Conservation (phyloP, 2,113 vertebrate species). For the Sakesphorus luctuosus region DNA sequence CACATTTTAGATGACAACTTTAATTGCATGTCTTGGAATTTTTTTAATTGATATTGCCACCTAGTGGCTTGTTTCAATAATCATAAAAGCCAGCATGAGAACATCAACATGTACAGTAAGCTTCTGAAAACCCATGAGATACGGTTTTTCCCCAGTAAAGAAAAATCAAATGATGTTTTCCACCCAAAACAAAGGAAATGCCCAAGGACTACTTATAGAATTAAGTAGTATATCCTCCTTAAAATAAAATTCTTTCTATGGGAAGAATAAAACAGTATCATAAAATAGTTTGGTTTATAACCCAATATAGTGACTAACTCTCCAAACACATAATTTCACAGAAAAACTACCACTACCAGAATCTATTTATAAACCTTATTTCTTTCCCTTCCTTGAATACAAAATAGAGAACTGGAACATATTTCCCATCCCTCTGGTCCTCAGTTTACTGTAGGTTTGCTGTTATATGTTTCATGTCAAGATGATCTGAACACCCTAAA, state of each 20-base stretch:
- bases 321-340: not conserved
- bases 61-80: constrained; percentile 44
- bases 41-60: constrained; percentile 59
- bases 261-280: not conserved
- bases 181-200: not conserved
- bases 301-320: not conserved
- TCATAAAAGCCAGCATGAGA: not conserved
- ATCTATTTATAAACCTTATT: not conserved
- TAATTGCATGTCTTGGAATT: not conserved
- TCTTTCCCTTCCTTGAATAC: not conserved
- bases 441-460: not conserved
- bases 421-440: not conserved
- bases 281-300: not conserved
- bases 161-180: not conserved
- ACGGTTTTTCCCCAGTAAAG: not conserved
- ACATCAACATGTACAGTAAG: not conserved
- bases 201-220: not conserved
- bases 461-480: not conserved
- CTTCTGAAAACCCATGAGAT: not conserved
- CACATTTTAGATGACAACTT: not conserved
- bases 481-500: not conserved
- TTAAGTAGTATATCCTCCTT: not conserved
- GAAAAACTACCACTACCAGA: not conserved
- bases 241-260: not conserved
- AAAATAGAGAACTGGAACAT: not conserved